Percentiles rank a stretch among this genome's conserved stretches.
phyloP scores from a whole-genome alignment of 2,797 vertebrate genomes.

The Oreochromis grahami region DNA sequence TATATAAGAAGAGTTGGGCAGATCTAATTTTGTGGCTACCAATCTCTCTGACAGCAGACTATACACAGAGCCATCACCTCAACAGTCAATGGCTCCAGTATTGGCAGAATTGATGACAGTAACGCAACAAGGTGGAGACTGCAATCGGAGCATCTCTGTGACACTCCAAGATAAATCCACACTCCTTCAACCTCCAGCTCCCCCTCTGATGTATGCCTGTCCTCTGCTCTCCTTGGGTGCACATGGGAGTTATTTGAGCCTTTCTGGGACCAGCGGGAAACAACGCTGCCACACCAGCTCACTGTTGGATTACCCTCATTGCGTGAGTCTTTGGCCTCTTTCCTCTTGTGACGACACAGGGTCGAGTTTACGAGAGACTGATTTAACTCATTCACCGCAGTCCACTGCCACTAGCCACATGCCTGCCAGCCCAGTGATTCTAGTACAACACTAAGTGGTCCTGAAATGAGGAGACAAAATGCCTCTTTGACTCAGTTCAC shows the following conservation, averaged over 20 bases:
- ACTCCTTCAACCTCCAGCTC: constrained; percentile 51
- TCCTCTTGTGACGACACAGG: constrained; percentile 62
- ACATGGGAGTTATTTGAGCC: constrained; percentile 72
- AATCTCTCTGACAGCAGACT: constrained; percentile 49
- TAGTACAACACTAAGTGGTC: constrained; percentile 60
- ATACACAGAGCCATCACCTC: constrained; percentile 50
- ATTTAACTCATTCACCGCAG: constrained; percentile 79
- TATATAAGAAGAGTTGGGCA: neutral
- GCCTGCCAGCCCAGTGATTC: constrained; percentile 63
- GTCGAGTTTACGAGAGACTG: constrained; percentile 65
- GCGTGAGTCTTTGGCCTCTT: constrained; percentile 69
- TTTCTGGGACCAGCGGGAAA: constrained; percentile 68
- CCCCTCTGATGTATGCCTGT: constrained; percentile 64
- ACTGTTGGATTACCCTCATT: constrained; percentile 70
- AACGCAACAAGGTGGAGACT: constrained; percentile 44
- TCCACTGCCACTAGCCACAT: constrained; percentile 70
- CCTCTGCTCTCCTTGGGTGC: constrained; percentile 67
- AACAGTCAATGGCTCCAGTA: constrained; percentile 41
- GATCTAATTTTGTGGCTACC: constrained; percentile 1
- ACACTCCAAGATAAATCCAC: constrained; percentile 56
- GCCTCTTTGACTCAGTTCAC: constrained; percentile 61
- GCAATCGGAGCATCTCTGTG: constrained; percentile 56
- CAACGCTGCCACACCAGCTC: constrained; percentile 65
- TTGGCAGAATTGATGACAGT: constrained; percentile 62
- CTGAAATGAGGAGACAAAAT: constrained; percentile 66